Percentiles rank a stretch among this genome's conserved stretches.
These are phyloP conservation scores for Psilopogon haemacephalus DNA, from an alignment of 2,113 vertebrate genomes.

Conservation along the genomic window DNA sequence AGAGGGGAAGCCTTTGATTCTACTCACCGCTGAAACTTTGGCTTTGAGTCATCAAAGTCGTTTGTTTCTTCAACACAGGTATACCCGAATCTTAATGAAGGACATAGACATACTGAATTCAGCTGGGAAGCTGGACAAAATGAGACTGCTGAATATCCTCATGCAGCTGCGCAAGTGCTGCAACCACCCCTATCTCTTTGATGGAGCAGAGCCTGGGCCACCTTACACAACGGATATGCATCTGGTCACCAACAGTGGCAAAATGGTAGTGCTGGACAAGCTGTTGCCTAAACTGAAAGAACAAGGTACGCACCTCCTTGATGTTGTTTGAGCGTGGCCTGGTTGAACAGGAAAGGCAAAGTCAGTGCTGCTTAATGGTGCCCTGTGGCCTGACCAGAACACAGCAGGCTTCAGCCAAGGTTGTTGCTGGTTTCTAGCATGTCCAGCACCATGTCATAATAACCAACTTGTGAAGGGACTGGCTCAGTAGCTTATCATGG, in stretches of 20 bases:
- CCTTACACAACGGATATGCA: conserved; percentile 98
- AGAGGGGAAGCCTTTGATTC: background rate
- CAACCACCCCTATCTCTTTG: conserved; percentile 96
- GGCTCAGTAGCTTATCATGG: background rate
- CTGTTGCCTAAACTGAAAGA: conserved; percentile 92
- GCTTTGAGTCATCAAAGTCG: background rate
- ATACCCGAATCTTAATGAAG: conserved; percentile 97
- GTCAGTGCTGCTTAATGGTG: background rate
- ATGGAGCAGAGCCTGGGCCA: conserved; percentile 94
- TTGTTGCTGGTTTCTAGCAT: background rate
- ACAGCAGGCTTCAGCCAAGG: background rate
- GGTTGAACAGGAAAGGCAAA: background rate
- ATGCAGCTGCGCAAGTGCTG: conserved; percentile 98
- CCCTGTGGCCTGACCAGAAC: background rate
- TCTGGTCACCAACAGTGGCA: conserved; percentile 94
- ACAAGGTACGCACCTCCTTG: conserved; percentile 76
- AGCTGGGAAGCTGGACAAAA: conserved; percentile 96
- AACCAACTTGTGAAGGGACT: background rate
- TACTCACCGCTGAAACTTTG: background rate
- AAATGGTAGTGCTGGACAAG: conserved; percentile 97
- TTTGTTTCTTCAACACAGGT: conserved; percentile 75
- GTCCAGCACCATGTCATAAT: background rate
- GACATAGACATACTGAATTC: conserved; percentile 98
- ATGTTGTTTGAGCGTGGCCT: background rate
- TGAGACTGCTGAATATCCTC: conserved; percentile 93